Evolutionary conservation across 2,888 invertebrate species (phyloP).

Genomic region (Cataglyphis cursor): DNA sequence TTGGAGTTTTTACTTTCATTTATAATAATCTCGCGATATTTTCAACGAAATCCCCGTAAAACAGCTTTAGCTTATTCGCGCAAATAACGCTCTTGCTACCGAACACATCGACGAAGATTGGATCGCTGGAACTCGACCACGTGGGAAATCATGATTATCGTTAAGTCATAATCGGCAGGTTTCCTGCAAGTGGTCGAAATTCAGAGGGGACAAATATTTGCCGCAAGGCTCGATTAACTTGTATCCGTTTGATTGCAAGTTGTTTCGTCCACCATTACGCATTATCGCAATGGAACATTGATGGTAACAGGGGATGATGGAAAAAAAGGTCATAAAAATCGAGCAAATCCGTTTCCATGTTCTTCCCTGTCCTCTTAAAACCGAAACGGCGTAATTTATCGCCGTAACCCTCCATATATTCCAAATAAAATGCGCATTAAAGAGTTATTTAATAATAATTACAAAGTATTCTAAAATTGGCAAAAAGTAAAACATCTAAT

Average conservation of each 20-base stretch:
- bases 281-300: background rate
- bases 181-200: constrained; percentile 28
- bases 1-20: background rate
- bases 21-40: background rate
- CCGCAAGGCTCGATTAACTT: constrained; percentile 41
- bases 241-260: constrained; percentile 30
- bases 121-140: background rate
- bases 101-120: background rate
- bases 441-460: constrained; percentile 7
- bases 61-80: background rate
- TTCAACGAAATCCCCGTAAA: background rate
- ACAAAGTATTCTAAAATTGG: background rate
- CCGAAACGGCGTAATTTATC: background rate
- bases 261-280: background rate
- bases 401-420: background rate
- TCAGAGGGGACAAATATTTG: constrained; percentile 47
- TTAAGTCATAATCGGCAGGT: constrained; percentile 43
- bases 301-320: background rate
- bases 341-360: background rate
- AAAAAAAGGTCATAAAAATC: background rate
- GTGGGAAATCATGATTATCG: constrained; percentile 51
- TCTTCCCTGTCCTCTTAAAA: background rate
- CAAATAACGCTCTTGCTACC: background rate
- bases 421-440: background rate
- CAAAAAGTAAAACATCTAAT: background rate